Conservation (phyloP, 2,888 invertebrate species). For the Blera fallax region DNA sequence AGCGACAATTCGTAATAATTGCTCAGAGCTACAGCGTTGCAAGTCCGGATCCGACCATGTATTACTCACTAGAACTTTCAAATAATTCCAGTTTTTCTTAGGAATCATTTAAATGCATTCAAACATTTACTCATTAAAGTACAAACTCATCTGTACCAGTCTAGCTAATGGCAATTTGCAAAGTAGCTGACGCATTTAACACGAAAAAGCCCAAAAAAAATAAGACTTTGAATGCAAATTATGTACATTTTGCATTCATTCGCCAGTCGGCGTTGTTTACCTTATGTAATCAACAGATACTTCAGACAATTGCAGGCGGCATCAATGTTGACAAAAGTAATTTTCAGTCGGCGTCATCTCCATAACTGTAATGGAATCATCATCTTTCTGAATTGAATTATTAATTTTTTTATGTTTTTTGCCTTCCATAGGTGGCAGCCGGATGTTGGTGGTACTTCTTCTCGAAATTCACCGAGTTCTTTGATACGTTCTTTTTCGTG, state of each 20-base stretch:
- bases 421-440: slow-evolving; percentile 86
- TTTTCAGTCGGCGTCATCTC: background rate
- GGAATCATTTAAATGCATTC: background rate
- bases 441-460: slow-evolving; percentile 98
- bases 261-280: background rate
- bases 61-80: background rate
- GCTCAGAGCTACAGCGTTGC: too few species aligned
- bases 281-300: background rate
- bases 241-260: background rate
- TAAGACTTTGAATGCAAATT: background rate
- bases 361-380: background rate
- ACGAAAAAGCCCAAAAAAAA: background rate
- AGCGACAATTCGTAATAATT: too few species aligned
- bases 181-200: background rate
- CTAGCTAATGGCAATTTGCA: background rate
- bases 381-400: background rate
- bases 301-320: background rate
- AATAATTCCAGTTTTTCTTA: background rate
- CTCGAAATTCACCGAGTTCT: slow-evolving; percentile 96
- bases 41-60: too few species aligned
- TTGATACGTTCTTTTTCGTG: slow-evolving; percentile 97
- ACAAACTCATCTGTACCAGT: background rate
- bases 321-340: background rate
- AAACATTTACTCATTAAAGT: background rate
- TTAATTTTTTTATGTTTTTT: slow-evolving; percentile 8